Conservation (phyloP, 2,797 vertebrate genomes). For the Aulostomus chinensis region DNA sequence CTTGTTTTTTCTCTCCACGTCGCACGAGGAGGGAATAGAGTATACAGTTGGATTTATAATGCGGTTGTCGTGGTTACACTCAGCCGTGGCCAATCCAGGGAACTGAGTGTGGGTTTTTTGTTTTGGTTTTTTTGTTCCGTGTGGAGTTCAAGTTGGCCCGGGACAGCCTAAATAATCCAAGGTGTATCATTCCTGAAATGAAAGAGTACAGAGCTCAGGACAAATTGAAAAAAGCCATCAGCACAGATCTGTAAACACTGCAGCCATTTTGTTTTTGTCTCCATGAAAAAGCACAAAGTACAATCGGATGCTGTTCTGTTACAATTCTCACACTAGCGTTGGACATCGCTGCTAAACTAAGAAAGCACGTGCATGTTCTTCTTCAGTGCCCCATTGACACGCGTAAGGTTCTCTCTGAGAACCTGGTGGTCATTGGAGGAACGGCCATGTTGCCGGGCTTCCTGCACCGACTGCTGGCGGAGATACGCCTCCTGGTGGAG, state of each 20-base stretch:
- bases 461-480: constrained; percentile 92
- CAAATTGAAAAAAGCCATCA: too few species aligned
- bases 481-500: constrained; percentile 92
- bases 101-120: too few species aligned
- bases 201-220: too few species aligned
- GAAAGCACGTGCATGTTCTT: not conserved
- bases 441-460: constrained; percentile 96
- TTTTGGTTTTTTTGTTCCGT: constrained; percentile 1
- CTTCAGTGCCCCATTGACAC: constrained; percentile 95
- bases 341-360: too few species aligned
- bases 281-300: too few species aligned
- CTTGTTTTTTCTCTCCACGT: too few species aligned
- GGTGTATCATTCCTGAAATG: too few species aligned
- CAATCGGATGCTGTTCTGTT: too few species aligned
- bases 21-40: not conserved
- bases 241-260: too few species aligned
- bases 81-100: too few species aligned
- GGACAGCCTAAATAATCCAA: constrained; percentile 39
- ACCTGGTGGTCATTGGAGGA: constrained; percentile 94
- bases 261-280: too few species aligned
- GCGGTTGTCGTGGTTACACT: constrained; percentile 33
- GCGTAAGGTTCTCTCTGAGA: constrained; percentile 94
- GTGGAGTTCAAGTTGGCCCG: not conserved
- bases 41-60: constrained; percentile 5
- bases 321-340: too few species aligned